Base-by-base conservation (phyloP, 2,888 invertebrate genomes). In the Lamproptera curius region DNA sequence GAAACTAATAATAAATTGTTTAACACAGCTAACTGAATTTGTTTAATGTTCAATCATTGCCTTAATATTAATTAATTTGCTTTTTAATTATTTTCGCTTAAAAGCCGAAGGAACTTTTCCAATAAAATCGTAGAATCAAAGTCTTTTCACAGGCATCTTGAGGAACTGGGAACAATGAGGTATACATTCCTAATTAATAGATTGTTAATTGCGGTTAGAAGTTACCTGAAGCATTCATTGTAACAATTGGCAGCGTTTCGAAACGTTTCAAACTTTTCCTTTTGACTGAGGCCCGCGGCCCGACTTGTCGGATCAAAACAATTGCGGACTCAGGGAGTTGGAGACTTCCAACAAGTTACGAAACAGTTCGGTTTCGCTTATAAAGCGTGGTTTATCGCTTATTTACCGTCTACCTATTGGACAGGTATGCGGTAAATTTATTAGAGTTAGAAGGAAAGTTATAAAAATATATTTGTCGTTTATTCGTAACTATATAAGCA, bases 261-360 rank as follows among this genome's bases (percentile, higher is more conserved):
- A 68, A 69, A 70, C 68, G 63, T 67, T 76, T 66, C 57, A 67
- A 82, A 82, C 68, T 82, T 83, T 75, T 60, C n/a, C 65, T 76
- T 82, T 83, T 81, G 78, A 75, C 67, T 64, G 58, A 56, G 55
- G 49, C 53, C 55, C 57, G 63, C 54, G 60, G 58, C 53, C 57
- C 59, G 58, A 59, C 67, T 67, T 64, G 55, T 54, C 55, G 59
- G 63, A 65, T 69, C 63, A 63, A 70, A 76, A 77, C 76, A 79
- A 78, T 75, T 52, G 67, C 58, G 57, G 61, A 52, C 59, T 60
- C 57, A 58, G 59, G 61, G 67, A 74, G 65, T 74, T 71, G 60
- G 60, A 53, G 56, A 56, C 64, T 61, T 44, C 56, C 44, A 55
- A 58, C 58, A 56, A 62, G 58, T 59, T 60, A 51, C 55, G 62